Evolutionary conservation across 2,797 vertebrate species (phyloP).

Genomic region (Macropodus opercularis): DNA sequence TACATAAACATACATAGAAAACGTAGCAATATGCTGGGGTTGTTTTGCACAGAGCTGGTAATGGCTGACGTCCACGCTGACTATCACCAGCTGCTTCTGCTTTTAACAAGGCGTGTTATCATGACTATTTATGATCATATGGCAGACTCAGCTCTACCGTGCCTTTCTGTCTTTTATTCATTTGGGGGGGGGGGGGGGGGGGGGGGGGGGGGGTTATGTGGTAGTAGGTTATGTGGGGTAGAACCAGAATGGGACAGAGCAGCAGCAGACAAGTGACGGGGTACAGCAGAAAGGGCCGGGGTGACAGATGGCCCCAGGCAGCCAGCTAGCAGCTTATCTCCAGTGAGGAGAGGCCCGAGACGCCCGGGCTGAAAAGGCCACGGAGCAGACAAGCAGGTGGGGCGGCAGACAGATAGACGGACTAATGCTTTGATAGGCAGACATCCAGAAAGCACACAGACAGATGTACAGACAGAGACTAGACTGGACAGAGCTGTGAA

Average conservation of each 20-base stretch:
- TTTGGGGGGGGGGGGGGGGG: too few relatives aligned
- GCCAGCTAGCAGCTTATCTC: constrained; percentile 74
- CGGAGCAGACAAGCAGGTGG: constrained; percentile 66
- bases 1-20: too few relatives aligned
- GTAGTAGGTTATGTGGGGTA: constrained; percentile 38
- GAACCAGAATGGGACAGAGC: constrained; percentile 48
- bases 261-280: constrained; percentile 56
- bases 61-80: constrained; percentile 29
- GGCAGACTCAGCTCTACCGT: not conserved
- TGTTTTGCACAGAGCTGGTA: constrained; percentile 27
- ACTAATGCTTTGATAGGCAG: constrained; percentile 63
- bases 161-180: constrained; percentile 16
- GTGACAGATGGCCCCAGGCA: constrained; percentile 73
- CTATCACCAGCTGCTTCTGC: constrained; percentile 22
- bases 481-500: constrained; percentile 15
- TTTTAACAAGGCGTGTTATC: constrained; percentile 10
- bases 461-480: constrained; percentile 41
- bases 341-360: constrained; percentile 55
- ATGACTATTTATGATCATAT: constrained; percentile 1
- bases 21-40: constrained; percentile 41
- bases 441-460: constrained; percentile 49
- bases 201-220: too few relatives aligned
- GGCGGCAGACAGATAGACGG: constrained; percentile 55
- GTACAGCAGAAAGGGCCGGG: constrained; percentile 47
- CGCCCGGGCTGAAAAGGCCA: constrained; percentile 55